A percentile compares a stretch with the other conserved stretches of the same genome.
Conservation (phyloP, 1,140 invertebrate genomes). For the Akabosia matsudoensis region DNA sequence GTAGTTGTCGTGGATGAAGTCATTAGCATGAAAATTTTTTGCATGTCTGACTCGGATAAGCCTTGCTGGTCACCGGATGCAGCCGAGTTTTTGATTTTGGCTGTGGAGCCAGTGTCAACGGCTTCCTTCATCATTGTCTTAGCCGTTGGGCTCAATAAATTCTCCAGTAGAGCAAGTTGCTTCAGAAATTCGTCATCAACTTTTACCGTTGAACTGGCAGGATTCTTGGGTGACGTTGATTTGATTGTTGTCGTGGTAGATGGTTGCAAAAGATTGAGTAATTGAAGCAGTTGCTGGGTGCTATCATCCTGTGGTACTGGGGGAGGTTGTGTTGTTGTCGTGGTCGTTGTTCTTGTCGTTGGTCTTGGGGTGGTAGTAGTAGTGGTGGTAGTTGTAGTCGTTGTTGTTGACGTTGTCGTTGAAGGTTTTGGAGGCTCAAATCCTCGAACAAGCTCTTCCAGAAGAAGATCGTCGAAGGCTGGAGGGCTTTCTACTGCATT, state of each 20-base stretch:
- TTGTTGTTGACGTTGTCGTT: slow-evolving; percentile 7
- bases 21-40: not conserved
- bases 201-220: no score
- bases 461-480: slow-evolving; percentile 5
- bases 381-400: slow-evolving; percentile 5
- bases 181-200: slow-evolving; percentile 28
- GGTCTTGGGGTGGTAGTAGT: slow-evolving; percentile 21
- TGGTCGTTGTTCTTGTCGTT: slow-evolving; percentile 22
- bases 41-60: not conserved
- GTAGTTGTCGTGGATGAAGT: not conserved
- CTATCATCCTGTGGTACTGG: not conserved
- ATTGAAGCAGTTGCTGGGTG: slow-evolving; percentile 21
- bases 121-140: slow-evolving; percentile 23
- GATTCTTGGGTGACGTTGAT: slow-evolving; percentile 14
- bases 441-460: slow-evolving; percentile 4
- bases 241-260: not conserved
- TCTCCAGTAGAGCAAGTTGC: slow-evolving; percentile 9
- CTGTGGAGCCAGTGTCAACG: not conserved
- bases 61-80: not conserved
- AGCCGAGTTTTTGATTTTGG: not conserved
- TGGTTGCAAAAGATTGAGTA: slow-evolving; percentile 33
- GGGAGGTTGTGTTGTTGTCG: not conserved
- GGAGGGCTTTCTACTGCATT: not conserved
- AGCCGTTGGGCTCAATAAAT: slow-evolving; percentile 22
- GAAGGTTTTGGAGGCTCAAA: not conserved